These are phyloP conservation scores for Pagrus major DNA, from an alignment of 2,113 vertebrate species.

Conservation along the genomic window DNA sequence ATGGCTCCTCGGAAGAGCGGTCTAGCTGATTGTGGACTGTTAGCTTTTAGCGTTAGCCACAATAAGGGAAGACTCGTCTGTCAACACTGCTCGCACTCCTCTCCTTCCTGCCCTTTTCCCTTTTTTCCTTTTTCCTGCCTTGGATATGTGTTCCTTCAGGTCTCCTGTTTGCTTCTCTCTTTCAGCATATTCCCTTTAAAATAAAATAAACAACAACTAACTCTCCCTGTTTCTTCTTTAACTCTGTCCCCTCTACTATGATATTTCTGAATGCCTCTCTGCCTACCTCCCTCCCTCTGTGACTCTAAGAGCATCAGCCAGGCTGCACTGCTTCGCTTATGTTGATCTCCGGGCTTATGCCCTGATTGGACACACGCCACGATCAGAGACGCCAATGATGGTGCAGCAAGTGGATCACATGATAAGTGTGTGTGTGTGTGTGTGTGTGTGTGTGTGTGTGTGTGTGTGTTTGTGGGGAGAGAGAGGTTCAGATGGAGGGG, in stretches of 20 bases:
- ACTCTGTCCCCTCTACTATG: conserved; percentile 34
- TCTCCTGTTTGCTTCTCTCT: conserved; percentile 8
- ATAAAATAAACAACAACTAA: conserved; percentile 1
- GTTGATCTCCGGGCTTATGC: conserved; percentile 87
- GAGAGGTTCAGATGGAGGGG: conserved; percentile 59
- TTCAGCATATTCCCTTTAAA: neutral
- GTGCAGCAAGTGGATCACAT: conserved; percentile 80
- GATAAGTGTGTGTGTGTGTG: conserved; percentile 58
- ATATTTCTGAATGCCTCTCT: conserved; percentile 50
- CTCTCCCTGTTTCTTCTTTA: conserved; percentile 4
- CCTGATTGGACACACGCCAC: conserved; percentile 89
- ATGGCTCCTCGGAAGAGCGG: conserved; percentile 55
- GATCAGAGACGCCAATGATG: conserved; percentile 88
- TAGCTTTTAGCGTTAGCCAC: conserved; percentile 63
- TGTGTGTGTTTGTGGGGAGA: conserved; percentile 31
- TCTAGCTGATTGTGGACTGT: conserved; percentile 54
- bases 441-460: conserved; percentile 48
- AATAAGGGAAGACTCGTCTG: conserved; percentile 56
- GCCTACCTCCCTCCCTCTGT: conserved; percentile 71
- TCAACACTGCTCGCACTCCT: conserved; percentile 54
- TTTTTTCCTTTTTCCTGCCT: conserved; percentile 27
- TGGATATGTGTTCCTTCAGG: conserved; percentile 11
- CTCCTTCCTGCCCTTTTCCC: conserved; percentile 32
- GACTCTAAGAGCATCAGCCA: conserved; percentile 83
- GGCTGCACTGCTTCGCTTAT: conserved; percentile 89